phyloP scores from a whole-genome alignment of 2,113 vertebrate genomes.

The Mustelus asterias region DNA sequence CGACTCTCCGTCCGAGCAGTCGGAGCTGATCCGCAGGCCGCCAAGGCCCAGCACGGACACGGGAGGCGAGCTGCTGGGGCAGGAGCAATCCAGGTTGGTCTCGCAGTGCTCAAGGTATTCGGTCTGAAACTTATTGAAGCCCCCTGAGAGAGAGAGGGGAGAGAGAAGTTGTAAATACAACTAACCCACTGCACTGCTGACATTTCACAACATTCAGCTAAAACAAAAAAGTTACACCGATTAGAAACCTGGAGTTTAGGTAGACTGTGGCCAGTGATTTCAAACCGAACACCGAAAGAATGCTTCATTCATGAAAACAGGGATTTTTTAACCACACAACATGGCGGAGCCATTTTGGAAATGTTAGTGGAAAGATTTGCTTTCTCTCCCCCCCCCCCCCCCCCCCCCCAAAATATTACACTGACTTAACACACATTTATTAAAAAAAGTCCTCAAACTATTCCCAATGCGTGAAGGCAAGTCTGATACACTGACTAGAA shows the following conservation, averaged over 20 bases:
- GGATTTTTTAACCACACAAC: slow-evolving; percentile 62
- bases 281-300: not conserved
- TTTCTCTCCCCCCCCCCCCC: slow-evolving; percentile 16
- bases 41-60: slow-evolving; percentile 83
- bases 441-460: not conserved
- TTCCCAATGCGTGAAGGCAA: not conserved
- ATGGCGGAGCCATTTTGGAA: slow-evolving; percentile 78
- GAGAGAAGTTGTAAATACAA: slow-evolving; percentile 9
- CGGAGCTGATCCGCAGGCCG: slow-evolving; percentile 86
- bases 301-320: slow-evolving; percentile 73
- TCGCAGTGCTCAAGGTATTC: slow-evolving; percentile 94
- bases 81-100: slow-evolving; percentile 84
- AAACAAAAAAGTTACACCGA: not conserved
- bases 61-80: slow-evolving; percentile 83
- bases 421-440: not conserved
- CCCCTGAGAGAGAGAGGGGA: slow-evolving; percentile 60
- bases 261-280: not conserved
- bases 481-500: not conserved
- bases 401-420: not conserved
- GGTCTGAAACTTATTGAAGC: slow-evolving; percentile 94
- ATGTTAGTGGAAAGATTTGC: slow-evolving; percentile 78
- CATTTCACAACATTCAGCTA: not conserved
- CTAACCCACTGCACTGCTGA: not conserved
- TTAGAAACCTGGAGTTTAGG: not conserved
- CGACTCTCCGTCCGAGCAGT: slow-evolving; percentile 90